These are phyloP conservation scores for Sapajus apella DNA, from an alignment of 2,113 vertebrate species.

Conservation along the genomic window DNA sequence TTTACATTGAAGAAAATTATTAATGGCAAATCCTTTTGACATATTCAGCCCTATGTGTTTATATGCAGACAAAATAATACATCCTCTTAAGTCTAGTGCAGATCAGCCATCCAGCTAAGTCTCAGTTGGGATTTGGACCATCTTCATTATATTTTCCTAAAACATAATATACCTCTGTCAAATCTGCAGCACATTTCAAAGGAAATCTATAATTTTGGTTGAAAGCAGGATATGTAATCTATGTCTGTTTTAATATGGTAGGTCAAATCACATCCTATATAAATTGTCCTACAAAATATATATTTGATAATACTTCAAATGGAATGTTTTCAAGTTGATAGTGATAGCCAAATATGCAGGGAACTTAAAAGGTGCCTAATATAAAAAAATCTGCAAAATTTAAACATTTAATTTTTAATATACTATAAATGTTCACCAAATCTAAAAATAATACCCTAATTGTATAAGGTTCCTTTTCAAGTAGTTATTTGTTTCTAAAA, in stretches of 20 bases:
- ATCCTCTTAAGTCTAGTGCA: not conserved
- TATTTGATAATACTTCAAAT: slow-evolving; percentile 66
- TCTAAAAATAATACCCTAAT: slow-evolving; percentile 81
- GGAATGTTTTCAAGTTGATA: slow-evolving; percentile 70
- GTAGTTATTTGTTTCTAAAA: slow-evolving; percentile 69
- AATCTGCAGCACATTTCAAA: slow-evolving; percentile 67
- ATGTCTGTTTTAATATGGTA: slow-evolving; percentile 62
- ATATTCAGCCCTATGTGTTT: not conserved
- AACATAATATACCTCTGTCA: slow-evolving; percentile 60
- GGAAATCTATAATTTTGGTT: slow-evolving; percentile 49
- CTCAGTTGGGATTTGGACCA: not conserved
- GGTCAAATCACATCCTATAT: slow-evolving; percentile 59
- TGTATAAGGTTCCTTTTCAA: slow-evolving; percentile 77
- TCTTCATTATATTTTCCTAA: slow-evolving; percentile 10
- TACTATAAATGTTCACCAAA: slow-evolving; percentile 74
- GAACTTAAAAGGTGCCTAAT: slow-evolving; percentile 81
- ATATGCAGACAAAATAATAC: not conserved
- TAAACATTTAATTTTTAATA: slow-evolving; percentile 75
- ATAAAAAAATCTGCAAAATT: slow-evolving; percentile 79
- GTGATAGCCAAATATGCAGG: slow-evolving; percentile 63
- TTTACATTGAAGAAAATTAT: slow-evolving; percentile 47
- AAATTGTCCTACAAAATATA: slow-evolving; percentile 61
- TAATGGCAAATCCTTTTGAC: slow-evolving; percentile 1
- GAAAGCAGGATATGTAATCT: slow-evolving; percentile 64
- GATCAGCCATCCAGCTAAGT: not conserved